These are phyloP conservation scores for Brachionus plicatilis DNA, from an alignment of 1,140 invertebrate genomes.

Conservation along the genomic window DNA sequence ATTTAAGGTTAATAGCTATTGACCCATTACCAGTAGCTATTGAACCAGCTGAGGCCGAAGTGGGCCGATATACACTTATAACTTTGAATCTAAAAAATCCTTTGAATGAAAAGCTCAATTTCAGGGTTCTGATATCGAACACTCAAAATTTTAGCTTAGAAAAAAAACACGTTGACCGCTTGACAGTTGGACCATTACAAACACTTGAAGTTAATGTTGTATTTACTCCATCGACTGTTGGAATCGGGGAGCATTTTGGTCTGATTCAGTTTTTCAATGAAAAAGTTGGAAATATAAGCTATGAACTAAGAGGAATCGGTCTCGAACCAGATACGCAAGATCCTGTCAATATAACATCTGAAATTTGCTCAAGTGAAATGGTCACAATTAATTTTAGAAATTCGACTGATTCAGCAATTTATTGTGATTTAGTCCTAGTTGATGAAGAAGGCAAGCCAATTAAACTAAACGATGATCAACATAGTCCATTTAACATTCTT, in stretches of 20 bases:
- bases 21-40: slow-evolving; percentile 48
- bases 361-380: slow-evolving; percentile 19
- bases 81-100: slow-evolving; percentile 50
- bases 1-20: slow-evolving; percentile 47
- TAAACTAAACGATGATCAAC: slow-evolving; percentile 10
- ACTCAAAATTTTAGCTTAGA: slow-evolving; percentile 53
- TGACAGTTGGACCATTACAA: slow-evolving; percentile 46
- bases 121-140: slow-evolving; percentile 50
- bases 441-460: slow-evolving; percentile 40
- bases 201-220: slow-evolving; percentile 47
- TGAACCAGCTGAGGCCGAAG: slow-evolving; percentile 52
- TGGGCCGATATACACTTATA: slow-evolving; percentile 53
- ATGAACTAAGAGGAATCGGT: slow-evolving; percentile 29
- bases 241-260: slow-evolving; percentile 47
- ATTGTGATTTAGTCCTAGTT: slow-evolving; percentile 19
- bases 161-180: slow-evolving; percentile 47
- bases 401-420: slow-evolving; percentile 20
- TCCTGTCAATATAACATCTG: slow-evolving; percentile 31
- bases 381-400: slow-evolving; percentile 30
- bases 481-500: slow-evolving; percentile 50
- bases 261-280: slow-evolving; percentile 51
- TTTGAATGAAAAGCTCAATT: slow-evolving; percentile 49
- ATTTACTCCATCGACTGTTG: slow-evolving; percentile 54
- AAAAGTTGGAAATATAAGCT: slow-evolving; percentile 44
- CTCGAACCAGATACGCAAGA: slow-evolving; percentile 26